These are phyloP conservation scores for Alentia gelatinosa DNA, from an alignment of 2,888 invertebrate genomes.

Conservation along the genomic window DNA sequence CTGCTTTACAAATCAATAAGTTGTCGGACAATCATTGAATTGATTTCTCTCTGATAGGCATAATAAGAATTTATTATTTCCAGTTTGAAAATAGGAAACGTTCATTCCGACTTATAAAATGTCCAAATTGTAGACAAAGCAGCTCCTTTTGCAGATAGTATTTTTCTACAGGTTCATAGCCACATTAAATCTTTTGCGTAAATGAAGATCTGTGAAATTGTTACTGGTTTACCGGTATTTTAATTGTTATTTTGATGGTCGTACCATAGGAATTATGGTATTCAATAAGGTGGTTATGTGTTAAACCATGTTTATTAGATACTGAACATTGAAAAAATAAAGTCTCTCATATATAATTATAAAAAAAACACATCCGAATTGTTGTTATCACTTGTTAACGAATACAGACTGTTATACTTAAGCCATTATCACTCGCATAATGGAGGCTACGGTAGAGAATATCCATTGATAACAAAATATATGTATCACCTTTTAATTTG, in stretches of 20 bases:
- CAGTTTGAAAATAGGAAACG: not conserved
- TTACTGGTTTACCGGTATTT: not conserved
- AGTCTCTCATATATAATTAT: constrained; percentile 1
- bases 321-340: constrained; percentile 16
- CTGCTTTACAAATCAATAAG: too few species aligned
- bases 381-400: too few species aligned
- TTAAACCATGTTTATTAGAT: not conserved
- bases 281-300: not conserved
- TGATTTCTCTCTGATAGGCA: not conserved
- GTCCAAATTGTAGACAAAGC: not conserved
- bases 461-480: too few species aligned
- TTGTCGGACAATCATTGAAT: not conserved
- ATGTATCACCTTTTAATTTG: too few species aligned
- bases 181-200: not conserved
- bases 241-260: not conserved
- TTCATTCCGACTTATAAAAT: not conserved
- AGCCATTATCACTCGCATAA: too few species aligned
- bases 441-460: too few species aligned
- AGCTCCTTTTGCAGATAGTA: not conserved
- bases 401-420: too few species aligned
- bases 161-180: not conserved
- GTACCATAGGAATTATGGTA: not conserved
- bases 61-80: not conserved
- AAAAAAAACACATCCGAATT: not conserved
- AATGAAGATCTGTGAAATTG: not conserved